A percentile compares a stretch with the other conserved stretches of the same genome.
Evolutionary conservation across 2,113 vertebrate species (phyloP).

Genomic region (Nibea albiflora): DNA sequence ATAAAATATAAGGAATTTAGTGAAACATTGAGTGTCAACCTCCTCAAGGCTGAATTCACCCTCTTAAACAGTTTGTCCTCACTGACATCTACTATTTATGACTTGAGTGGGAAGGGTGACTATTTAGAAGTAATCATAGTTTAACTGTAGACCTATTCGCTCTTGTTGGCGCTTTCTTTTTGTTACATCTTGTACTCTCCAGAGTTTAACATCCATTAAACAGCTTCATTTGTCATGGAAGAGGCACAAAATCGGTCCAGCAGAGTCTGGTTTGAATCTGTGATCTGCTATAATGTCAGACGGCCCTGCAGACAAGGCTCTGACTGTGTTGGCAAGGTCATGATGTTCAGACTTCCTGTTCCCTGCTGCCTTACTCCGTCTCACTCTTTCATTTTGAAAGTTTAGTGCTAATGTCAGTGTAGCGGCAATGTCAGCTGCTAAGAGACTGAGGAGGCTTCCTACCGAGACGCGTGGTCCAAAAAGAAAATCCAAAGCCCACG

Average conservation of each 20-base stretch:
- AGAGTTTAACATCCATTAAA: background rate
- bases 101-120: constrained; percentile 12
- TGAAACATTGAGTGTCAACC: constrained; percentile 10
- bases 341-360: constrained; percentile 12
- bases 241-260: constrained; percentile 15
- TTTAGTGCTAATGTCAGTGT: background rate
- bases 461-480: too few species aligned
- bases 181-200: background rate
- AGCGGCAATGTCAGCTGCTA: too few species aligned
- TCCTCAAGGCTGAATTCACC: constrained; percentile 2
- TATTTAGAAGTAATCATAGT: constrained; percentile 5
- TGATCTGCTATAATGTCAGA: constrained; percentile 64
- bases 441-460: too few species aligned
- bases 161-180: background rate
- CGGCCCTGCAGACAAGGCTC: constrained; percentile 38
- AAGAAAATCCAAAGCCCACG: too few species aligned
- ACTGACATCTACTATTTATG: constrained; percentile 22
- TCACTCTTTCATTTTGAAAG: background rate
- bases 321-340: constrained; percentile 32
- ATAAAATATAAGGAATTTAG: background rate
- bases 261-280: constrained; percentile 11
- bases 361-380: background rate
- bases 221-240: background rate
- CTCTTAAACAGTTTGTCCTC: constrained; percentile 23
- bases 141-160: background rate